A percentile compares a stretch with the other conserved stretches of the same genome.
Conservation (phyloP, 1,140 invertebrate species). For the Oedothorax gibbosus region DNA sequence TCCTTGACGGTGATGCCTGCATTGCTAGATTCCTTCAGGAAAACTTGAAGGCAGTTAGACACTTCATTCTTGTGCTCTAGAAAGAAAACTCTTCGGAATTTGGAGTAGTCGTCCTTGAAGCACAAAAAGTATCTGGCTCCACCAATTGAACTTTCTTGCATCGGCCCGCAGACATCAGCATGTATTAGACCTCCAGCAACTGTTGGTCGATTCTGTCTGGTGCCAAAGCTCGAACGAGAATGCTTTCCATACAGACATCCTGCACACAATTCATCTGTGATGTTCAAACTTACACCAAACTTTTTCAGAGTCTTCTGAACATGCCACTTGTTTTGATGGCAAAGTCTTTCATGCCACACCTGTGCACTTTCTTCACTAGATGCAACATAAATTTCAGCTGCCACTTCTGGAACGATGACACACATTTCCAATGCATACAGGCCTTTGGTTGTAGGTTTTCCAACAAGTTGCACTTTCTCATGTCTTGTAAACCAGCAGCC, state of each 20-base stretch:
- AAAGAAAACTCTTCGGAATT: background rate
- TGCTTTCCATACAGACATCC: background rate
- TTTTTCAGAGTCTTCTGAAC: conserved; percentile 3
- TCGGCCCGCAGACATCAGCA: background rate
- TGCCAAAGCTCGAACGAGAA: background rate
- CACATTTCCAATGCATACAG: background rate
- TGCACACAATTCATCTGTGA: background rate
- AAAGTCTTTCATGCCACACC: background rate
- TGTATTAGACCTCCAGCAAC: background rate
- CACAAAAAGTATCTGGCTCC: background rate
- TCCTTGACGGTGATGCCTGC: background rate
- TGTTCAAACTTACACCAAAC: background rate
- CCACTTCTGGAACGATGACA: background rate
- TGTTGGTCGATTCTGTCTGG: background rate
- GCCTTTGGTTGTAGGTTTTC: background rate
- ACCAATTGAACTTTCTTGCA: background rate
- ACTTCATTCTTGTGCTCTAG: background rate
- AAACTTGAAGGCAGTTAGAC: background rate
- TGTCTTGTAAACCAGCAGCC: background rate
- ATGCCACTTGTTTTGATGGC: conserved; percentile 3
- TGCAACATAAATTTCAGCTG: background rate
- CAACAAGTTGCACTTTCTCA: background rate
- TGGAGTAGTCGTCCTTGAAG: background rate
- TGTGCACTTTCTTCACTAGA: background rate
- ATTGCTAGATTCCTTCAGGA: background rate